These are phyloP conservation scores for Noctua fimbriata DNA, from an alignment of 2,888 invertebrate genomes.

Conservation along the genomic window DNA sequence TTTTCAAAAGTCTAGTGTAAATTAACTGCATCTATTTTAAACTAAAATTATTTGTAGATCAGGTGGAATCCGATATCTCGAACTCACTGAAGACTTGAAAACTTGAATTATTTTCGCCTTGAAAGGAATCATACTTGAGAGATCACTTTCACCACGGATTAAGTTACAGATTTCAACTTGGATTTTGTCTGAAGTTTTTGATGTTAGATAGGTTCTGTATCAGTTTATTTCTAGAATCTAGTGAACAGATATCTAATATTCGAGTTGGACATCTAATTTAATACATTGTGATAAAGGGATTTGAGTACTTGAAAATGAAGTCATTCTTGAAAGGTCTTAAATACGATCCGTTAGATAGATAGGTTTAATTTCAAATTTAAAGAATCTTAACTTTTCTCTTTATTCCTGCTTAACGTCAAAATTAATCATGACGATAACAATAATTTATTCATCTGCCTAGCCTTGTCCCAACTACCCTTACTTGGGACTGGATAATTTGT, in stretches of 20 bases:
- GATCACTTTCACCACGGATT: slow-evolving; percentile 49
- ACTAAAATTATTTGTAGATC: slow-evolving; percentile 27
- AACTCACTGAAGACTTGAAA: slow-evolving; percentile 34
- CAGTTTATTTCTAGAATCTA: slow-evolving; percentile 11
- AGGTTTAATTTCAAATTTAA: slow-evolving; percentile 9
- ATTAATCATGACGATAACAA: slow-evolving; percentile 16
- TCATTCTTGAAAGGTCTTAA: background rate
- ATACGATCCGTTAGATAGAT: slow-evolving; percentile 2
- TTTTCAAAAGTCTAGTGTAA: slow-evolving; percentile 4
- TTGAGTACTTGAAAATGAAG: background rate
- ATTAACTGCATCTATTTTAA: slow-evolving; percentile 24
- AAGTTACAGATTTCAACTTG: slow-evolving; percentile 42
- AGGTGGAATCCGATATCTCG: slow-evolving; percentile 30
- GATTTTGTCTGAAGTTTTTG: slow-evolving; percentile 36
- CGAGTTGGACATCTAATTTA: background rate
- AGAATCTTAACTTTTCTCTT: slow-evolving; percentile 11
- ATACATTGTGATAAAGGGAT: background rate
- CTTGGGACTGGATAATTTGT: no score
- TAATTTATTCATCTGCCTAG: no score
- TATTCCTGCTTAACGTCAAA: slow-evolving; percentile 16
- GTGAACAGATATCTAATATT: slow-evolving; percentile 22
- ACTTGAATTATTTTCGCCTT: slow-evolving; percentile 38
- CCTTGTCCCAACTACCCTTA: no score
- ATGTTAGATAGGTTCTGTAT: slow-evolving; percentile 37
- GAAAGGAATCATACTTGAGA: slow-evolving; percentile 53